Percentiles rank a stretch among this genome's conserved stretches.
Evolutionary conservation across 2,113 vertebrate genomes (phyloP).

Genomic region (Chamaetylas fuelleborni): DNA sequence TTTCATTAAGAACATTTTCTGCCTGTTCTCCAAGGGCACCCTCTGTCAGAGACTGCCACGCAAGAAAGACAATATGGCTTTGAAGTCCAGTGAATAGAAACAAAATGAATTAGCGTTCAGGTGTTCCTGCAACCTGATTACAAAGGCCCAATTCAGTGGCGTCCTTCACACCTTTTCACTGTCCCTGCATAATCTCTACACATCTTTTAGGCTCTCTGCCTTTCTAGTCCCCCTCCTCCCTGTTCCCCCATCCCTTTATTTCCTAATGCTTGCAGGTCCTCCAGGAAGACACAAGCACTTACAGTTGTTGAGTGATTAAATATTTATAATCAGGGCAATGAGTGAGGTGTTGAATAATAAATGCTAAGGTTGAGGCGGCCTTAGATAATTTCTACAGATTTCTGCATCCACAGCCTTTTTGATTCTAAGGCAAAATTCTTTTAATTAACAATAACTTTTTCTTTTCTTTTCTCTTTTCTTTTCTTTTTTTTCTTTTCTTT

Average conservation of each 20-base stretch:
- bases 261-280: constrained; percentile 78
- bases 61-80: constrained; percentile 47
- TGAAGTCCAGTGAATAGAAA: constrained; percentile 65
- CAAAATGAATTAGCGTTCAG: constrained; percentile 64
- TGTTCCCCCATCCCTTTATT: constrained; percentile 20
- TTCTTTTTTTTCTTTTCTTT: neutral
- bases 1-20: constrained; percentile 72
- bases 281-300: constrained; percentile 83
- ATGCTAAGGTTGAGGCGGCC: constrained; percentile 78
- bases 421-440: constrained; percentile 71
- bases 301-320: constrained; percentile 89
- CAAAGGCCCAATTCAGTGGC: constrained; percentile 48
- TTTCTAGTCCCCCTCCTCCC: neutral
- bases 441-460: constrained; percentile 72
- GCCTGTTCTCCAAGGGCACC: constrained; percentile 69
- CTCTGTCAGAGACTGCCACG: constrained; percentile 60
- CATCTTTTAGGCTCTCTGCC: constrained; percentile 30
- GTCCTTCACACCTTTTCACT: constrained; percentile 73
- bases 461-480: neutral
- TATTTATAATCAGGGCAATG: constrained; percentile 92
- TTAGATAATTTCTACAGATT: constrained; percentile 86
- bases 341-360: constrained; percentile 89
- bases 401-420: constrained; percentile 74
- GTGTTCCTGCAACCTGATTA: constrained; percentile 69
- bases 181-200: constrained; percentile 49